Conservation (phyloP, 2,797 vertebrate species). For the Epinephelus coioides region DNA sequence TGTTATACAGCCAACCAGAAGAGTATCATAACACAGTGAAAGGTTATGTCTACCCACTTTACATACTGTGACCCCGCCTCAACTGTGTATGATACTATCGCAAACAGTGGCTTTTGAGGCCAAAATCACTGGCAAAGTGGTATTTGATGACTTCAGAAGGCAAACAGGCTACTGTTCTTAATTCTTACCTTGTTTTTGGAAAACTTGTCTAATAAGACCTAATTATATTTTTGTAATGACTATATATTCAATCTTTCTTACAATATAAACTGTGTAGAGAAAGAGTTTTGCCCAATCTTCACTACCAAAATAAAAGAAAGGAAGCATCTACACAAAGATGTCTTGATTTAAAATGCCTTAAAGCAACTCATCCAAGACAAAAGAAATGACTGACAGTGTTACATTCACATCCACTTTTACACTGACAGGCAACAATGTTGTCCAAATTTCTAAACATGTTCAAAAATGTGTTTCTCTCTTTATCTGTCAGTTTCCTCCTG, state of each 20-base stretch:
- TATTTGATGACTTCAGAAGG: no score
- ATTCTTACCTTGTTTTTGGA: no score
- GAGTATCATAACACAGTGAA: no score
- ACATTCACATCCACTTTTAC: neutral
- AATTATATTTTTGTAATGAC: neutral
- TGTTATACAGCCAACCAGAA: no score
- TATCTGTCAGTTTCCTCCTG: slow-evolving; percentile 1
- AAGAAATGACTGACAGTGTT: neutral
- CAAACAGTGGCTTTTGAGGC: no score
- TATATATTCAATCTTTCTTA: no score
- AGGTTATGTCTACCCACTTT: no score
- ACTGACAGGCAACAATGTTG: slow-evolving; percentile 2
- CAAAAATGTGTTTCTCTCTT: neutral
- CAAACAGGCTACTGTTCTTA: no score
- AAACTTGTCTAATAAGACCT: neutral
- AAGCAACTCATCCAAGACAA: neutral
- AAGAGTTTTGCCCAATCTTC: neutral
- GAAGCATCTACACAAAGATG: no score
- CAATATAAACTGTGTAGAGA: neutral
- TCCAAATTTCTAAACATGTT: neutral
- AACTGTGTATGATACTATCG: no score
- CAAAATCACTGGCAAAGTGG: no score
- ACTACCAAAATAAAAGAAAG: neutral
- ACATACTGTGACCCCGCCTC: no score
- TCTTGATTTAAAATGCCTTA: neutral